Percentiles rank a stretch among this genome's conserved stretches.
These are phyloP conservation scores for Monarcha castaneiventris DNA, from an alignment of 2,113 vertebrate genomes.

Conservation along the genomic window DNA sequence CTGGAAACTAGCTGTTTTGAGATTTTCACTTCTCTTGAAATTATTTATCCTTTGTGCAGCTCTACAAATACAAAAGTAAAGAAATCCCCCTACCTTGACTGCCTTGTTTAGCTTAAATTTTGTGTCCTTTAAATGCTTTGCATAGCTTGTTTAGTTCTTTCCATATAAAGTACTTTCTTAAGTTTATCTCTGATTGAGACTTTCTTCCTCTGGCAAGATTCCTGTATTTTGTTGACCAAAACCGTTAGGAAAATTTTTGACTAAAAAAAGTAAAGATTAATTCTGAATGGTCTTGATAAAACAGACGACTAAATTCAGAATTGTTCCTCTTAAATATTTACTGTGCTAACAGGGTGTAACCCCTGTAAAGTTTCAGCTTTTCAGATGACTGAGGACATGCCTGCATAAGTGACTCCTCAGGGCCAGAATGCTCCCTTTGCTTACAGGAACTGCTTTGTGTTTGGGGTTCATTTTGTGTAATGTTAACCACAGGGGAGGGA, in stretches of 20 bases:
- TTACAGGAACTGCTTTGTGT: background rate
- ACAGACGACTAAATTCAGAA: background rate
- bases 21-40: background rate
- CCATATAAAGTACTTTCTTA: background rate
- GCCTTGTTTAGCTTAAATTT: background rate
- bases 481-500: background rate
- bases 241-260: background rate
- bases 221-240: background rate
- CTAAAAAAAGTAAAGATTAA: background rate
- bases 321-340: background rate
- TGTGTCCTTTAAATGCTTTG: background rate
- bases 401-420: background rate
- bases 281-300: background rate
- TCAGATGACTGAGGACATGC: background rate
- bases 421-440: background rate
- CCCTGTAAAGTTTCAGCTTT: background rate
- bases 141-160: background rate
- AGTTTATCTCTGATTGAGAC: background rate
- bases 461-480: background rate
- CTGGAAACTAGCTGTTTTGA: background rate
- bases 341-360: background rate
- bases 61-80: background rate
- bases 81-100: background rate
- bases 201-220: background rate
- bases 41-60: background rate